Evolutionary conservation across 2,888 invertebrate species (phyloP), one percentile per base, ranked within the genome.

Genomic region (Cephalotes varians): DNA sequence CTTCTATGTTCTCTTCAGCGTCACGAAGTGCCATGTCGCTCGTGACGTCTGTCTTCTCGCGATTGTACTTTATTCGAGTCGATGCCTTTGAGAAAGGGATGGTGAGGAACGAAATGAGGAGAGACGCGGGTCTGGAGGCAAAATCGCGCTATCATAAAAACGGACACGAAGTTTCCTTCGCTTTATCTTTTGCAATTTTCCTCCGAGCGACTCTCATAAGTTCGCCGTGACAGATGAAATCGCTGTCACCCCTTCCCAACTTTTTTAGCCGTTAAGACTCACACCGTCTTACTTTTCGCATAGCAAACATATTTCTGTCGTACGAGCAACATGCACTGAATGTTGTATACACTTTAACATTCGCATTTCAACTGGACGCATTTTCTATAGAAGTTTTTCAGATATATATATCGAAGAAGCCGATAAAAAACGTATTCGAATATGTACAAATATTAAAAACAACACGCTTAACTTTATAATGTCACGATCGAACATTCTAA

Each of bases 61-160:
- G 28, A 54, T 67, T 15, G n/a, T 31, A 56, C 31, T 69, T 77
- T 77, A 76, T 67, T 40, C 54, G 31, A 18, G 40, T 77, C 54
- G 69, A 67, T 28, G 44, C 12, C 44, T 77, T 77, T 44, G 77
- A 77, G 47, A 47, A 34, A 34, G 21, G 9, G 9, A 65, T 5
- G 28, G 7, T 12, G 21, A 56, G 44, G 2, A 9, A 56, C 9
- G 40, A 77, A 28, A 28, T 9, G n/a, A 34, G 1, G 5, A 71
- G 9, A 69, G n/a, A 25, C 10, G 25, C 2, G 10, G 18, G 18
- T 34, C 10, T 54, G 34, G 10, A 64, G 25, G 21, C 15, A 49
- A 65, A 51, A 54, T 56, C 56, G 12, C 44, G 25, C 40, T 56
- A 37, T 44, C 21, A 34, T 34, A 34, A 67, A 44, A 69, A 21